Evolutionary conservation across 2,888 invertebrate genomes (phyloP), one percentile per base, ranked within the genome.

Genomic region (Oligia fasciuncula): DNA sequence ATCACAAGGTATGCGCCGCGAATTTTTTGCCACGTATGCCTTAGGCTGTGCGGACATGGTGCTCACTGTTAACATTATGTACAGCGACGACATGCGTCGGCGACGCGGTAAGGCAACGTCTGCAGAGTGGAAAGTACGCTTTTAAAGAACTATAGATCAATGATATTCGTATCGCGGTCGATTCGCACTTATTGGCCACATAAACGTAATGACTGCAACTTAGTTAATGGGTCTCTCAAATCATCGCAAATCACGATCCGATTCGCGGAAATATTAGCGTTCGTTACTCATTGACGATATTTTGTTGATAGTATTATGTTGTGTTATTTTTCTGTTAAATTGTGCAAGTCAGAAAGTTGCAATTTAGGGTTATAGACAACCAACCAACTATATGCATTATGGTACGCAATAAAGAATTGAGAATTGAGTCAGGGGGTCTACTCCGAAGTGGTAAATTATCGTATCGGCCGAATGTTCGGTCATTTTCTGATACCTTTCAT

Each of bases 171-270:
- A 54, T 43, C 8, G 29, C 67, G 19, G 2, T 29, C 17, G 54
- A 49, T 62, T 54, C 70, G n/a, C 17, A 57, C 11, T n/a, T 4
- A n/a, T 62, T 43, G 6, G 6, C 40, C 11, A 14, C 23, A 54
- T 81, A 63, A 54, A 63, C 13, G 43, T 57, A n/a, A 46, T 75
- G 68, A 85, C 14, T 35, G 46, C 23, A 49, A 66, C 5, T 68
- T 49, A 46, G 49, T 57, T 46, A 76, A 65, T 69, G 40, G 23
- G 23, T 72, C 14, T 40, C 23, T 19, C 29, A 29, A 29, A 29
- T 29, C 29, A 29, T 29, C 29, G 29, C 29, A n/a, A n/a, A n/a
- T n/a, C n/a, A n/a, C n/a, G n/a, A n/a, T n/a, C n/a, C n/a, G n/a
- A n/a, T n/a, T n/a, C n/a, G n/a, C 9, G 17, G 69, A 73, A 76